Base-by-base conservation (phyloP, 2,888 invertebrate genomes). In the Tholera decimalis region DNA sequence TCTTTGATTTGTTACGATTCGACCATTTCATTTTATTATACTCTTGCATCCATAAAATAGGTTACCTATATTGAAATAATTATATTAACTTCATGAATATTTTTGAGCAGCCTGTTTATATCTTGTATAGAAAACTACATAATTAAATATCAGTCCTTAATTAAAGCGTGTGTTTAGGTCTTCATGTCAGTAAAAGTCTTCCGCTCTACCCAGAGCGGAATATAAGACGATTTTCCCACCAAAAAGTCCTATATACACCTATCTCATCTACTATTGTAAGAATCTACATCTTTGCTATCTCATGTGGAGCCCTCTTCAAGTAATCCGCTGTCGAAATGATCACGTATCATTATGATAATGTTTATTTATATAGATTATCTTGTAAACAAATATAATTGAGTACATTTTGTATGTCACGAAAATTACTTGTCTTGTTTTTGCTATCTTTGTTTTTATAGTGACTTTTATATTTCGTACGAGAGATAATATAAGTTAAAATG, bases 291-390 rank as follows among this genome's bases (percentile, higher is more conserved):
- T 35, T 9, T 8, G 43, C 5, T 47, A 70, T 61, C 62, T 41
- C 9, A 20, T 22, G 7, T 44, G 22, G 20, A 54, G 24, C 6
- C 53, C 49, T 63, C 54, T 72, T 39, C n/a, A 63, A 54, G 15
- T 22, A 72, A 55, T 54, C 39, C 37, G 0, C 39, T 24, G 33
- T 33, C 26, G 15, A 37, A n/a, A 60, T 54, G 3, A 49, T 49
- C 26, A 28, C 9, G 26, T 63, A 55, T 50, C 72, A 50, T 44
- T 33, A n/a, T 69, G 53, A 63, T 43, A 20, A 1, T 28, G 53
- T 49, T 13, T 15, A 44, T 72, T 63, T 43, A 43, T 22, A n/a
- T 50, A 24, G 41, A 68, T 66, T 66, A 68, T 49, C 59, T 49
- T 43, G 41, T 28, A 70, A 51, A 67, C 33, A 67, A 67, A 60